A percentile compares a stretch with the other conserved stretches of the same genome.
phyloP scores from a whole-genome alignment of 2,797 vertebrate genomes.

The Sphenopsis melanotis region DNA sequence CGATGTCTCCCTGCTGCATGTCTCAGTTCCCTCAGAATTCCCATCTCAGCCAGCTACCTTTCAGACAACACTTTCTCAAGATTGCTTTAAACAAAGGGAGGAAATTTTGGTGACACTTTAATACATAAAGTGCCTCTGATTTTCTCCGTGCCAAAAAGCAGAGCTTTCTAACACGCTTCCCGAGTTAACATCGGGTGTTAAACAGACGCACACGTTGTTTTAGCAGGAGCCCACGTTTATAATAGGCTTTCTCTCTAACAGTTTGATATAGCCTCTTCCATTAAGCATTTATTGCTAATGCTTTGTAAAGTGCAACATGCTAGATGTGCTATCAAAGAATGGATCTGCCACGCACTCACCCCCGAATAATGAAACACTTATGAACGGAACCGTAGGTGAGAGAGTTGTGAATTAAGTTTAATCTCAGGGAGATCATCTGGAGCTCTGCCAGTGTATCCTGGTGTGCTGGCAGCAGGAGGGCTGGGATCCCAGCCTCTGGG shows the following conservation, averaged over 20 bases:
- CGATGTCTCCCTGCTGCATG: not conserved
- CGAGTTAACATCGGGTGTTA: constrained; percentile 61
- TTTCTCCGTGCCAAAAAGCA: constrained; percentile 18
- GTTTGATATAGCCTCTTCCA: constrained; percentile 63
- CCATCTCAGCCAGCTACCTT: not conserved
- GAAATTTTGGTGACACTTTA: constrained; percentile 64
- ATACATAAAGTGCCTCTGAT: constrained; percentile 59
- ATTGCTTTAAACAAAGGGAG: constrained; percentile 26
- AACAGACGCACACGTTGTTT: constrained; percentile 29
- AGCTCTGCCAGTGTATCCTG: not conserved
- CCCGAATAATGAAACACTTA: constrained; percentile 43
- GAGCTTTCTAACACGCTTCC: constrained; percentile 28
- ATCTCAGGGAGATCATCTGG: not conserved
- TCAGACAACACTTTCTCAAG: constrained; percentile 1
- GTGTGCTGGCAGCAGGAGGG: not conserved
- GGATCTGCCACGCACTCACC: constrained; percentile 29
- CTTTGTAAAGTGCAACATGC: constrained; percentile 49
- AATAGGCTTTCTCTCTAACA: constrained; percentile 66
- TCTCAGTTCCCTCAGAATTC: not conserved
- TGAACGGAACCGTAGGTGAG: constrained; percentile 23
- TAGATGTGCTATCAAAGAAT: constrained; percentile 47
- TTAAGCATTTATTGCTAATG: constrained; percentile 70
- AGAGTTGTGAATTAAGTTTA: constrained; percentile 53
- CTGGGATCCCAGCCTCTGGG: not conserved
- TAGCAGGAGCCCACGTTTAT: constrained; percentile 49